Evolutionary conservation across 2,888 invertebrate species (phyloP).

Genomic region (Poecilobothrus nobilitatus): DNA sequence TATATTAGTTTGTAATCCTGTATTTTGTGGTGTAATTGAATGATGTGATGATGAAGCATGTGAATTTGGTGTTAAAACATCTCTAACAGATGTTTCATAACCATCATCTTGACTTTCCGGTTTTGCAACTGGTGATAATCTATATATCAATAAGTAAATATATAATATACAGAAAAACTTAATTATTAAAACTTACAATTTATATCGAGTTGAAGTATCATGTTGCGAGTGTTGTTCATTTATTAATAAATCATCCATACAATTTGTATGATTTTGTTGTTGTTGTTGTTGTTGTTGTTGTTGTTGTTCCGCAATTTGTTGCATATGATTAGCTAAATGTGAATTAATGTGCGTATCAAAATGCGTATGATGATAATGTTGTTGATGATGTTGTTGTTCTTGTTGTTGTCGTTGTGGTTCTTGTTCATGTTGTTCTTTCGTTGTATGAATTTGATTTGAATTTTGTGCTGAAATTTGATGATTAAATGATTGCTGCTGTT

Average conservation of each 20-base stretch:
- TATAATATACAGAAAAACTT: neutral
- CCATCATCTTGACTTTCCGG: constrained; percentile 80
- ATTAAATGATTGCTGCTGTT: constrained; percentile 6
- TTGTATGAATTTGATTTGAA: no score
- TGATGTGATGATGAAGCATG: constrained; percentile 36
- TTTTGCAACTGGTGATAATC: constrained; percentile 37
- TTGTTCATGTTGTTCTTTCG: constrained; percentile 20
- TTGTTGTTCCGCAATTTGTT: constrained; percentile 25
- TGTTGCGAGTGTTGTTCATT: constrained; percentile 35
- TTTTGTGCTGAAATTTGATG: no score
- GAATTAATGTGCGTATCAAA: constrained; percentile 35
- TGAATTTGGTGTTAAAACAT: constrained; percentile 41
- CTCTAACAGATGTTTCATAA: constrained; percentile 75
- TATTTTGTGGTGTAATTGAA: constrained; percentile 34
- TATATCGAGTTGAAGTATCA: constrained; percentile 33
- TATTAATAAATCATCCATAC: constrained; percentile 36
- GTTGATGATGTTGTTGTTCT: constrained; percentile 30
- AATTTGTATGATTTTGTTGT: constrained; percentile 23
- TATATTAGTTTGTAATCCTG: constrained; percentile 14
- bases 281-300: constrained; percentile 15
- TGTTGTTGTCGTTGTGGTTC: constrained; percentile 29
- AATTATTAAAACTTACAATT: constrained; percentile 35
- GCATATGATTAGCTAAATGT: constrained; percentile 23
- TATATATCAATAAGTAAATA: constrained; percentile 20
- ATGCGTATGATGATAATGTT: constrained; percentile 30